Percentiles rank a stretch among this genome's conserved stretches.
Evolutionary conservation across 1,140 invertebrate species (phyloP).

Genomic region (Apis cerana): DNA sequence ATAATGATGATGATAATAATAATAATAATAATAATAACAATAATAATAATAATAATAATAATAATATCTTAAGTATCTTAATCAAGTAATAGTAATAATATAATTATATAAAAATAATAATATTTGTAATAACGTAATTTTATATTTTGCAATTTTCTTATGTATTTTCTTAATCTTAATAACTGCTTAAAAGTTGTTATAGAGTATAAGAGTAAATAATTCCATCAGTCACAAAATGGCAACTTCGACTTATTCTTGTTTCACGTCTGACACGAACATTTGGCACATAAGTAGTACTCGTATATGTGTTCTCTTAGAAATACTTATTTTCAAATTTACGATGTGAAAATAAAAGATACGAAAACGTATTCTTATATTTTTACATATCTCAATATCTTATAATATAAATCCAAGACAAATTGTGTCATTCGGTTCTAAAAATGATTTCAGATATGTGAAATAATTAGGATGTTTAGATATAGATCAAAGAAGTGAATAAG

Average conservation of each 20-base stretch:
- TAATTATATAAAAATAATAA: too few species aligned
- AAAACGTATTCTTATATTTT: constrained; percentile 40
- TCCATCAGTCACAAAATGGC: constrained; percentile 63
- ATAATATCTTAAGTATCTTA: too few species aligned
- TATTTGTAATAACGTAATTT: constrained; percentile 49
- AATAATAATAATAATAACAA: constrained; percentile 45
- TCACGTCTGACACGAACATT: constrained; percentile 55
- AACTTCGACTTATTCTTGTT: constrained; percentile 50
- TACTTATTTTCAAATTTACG: constrained; percentile 19
- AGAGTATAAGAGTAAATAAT: constrained; percentile 62
- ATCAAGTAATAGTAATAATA: too few species aligned
- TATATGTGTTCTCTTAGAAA: constrained; percentile 20
- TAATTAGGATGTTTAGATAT: constrained; percentile 25
- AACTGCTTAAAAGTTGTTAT: constrained; percentile 67
- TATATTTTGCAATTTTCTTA: constrained; percentile 38
- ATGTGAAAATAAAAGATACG: constrained; percentile 29
- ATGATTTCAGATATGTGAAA: constrained; percentile 47
- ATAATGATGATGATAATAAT: constrained; percentile 55
- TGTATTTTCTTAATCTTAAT: constrained; percentile 47
- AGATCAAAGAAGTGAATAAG: constrained; percentile 24
- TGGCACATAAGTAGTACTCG: constrained; percentile 63
- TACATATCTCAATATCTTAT: constrained; percentile 5
- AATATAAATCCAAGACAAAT: constrained; percentile 40
- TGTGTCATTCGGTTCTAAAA: constrained; percentile 52
- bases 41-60: background rate